Evolutionary conservation across 2,797 vertebrate genomes (phyloP).

Genomic region (Schizopygopsis pylzovi): DNA sequence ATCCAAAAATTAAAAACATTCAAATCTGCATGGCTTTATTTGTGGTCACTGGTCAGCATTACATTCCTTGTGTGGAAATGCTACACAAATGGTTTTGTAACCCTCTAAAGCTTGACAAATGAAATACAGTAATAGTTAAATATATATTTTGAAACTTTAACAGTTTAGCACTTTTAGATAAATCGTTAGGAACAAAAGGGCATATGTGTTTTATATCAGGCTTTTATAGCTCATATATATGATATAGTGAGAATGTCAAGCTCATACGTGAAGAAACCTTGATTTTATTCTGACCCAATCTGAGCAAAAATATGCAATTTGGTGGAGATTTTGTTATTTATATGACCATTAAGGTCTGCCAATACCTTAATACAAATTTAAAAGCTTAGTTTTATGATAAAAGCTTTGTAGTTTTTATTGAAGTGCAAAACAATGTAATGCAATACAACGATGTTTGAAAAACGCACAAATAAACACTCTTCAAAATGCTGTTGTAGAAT

Average conservation of each 20-base stretch:
- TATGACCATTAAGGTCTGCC: background rate
- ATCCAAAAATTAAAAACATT: background rate
- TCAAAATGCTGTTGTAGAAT: background rate
- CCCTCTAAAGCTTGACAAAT: background rate
- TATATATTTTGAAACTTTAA: background rate
- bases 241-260: background rate
- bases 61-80: background rate
- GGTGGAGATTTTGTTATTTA: background rate
- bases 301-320: background rate
- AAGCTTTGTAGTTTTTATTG: background rate
- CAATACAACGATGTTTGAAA: background rate
- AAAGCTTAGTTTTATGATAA: background rate
- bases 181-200: background rate
- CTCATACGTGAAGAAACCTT: background rate
- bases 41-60: background rate
- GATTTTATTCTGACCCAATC: background rate
- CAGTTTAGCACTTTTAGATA: background rate
- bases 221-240: background rate
- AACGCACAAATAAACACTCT: background rate
- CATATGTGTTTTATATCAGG: background rate
- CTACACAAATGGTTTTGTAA: background rate
- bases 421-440: background rate
- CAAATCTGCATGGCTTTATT: background rate
- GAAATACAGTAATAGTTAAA: background rate
- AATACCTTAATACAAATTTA: background rate